phyloP scores from a whole-genome alignment of 2,797 vertebrate genomes.

The Sebastes trivittatus region DNA sequence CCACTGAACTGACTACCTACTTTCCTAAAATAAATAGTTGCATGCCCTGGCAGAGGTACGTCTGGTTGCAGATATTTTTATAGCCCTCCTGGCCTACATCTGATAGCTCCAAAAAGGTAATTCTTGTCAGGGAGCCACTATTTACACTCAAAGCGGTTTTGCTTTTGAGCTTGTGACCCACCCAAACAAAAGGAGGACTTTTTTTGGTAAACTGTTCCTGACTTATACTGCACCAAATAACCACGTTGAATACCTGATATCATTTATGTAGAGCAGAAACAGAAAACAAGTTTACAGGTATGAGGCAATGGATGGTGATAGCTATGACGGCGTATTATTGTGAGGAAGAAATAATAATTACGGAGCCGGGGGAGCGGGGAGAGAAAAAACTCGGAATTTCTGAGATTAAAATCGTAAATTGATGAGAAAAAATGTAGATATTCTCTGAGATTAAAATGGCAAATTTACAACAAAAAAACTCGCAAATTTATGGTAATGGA shows the following conservation, averaged over 20 bases:
- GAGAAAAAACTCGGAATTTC: too few species aligned
- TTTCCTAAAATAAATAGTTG: constrained; percentile 52
- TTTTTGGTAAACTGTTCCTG: background rate
- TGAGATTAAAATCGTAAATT: too few species aligned
- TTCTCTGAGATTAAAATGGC: too few species aligned
- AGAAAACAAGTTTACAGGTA: background rate
- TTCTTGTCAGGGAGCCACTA: constrained; percentile 37
- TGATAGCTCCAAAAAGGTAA: constrained; percentile 40
- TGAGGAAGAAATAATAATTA: too few species aligned
- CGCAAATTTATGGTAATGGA: too few species aligned
- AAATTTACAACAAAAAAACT: too few species aligned
- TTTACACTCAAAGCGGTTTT: constrained; percentile 29
- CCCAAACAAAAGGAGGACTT: background rate
- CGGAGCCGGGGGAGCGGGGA: too few species aligned
- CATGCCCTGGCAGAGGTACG: constrained; percentile 33
- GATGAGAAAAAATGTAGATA: too few species aligned
- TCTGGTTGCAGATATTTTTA: constrained; percentile 52
- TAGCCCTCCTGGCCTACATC: constrained; percentile 51
- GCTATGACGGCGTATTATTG: too few species aligned
- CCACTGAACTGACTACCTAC: constrained; percentile 32
- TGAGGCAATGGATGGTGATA: background rate
- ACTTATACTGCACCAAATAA: background rate
- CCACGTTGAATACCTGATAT: background rate
- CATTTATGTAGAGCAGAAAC: background rate
- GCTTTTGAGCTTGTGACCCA: background rate